Percentiles rank a stretch among this genome's conserved stretches.
phyloP scores from a whole-genome alignment of 2,888 invertebrate species.

The Carpatolechia fugitivella region DNA sequence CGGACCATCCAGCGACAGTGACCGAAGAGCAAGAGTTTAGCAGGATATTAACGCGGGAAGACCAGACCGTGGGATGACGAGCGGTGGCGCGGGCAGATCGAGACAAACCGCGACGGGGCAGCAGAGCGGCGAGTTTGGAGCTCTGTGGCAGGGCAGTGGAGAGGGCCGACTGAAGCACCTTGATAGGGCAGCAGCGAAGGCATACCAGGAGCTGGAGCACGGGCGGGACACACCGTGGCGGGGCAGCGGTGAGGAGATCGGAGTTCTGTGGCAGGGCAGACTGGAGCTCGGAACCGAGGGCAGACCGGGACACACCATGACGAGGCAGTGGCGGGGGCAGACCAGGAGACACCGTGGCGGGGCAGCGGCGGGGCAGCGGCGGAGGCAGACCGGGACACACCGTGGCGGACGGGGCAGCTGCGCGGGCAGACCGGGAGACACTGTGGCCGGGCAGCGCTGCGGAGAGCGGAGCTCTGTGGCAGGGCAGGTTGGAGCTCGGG shows the following conservation, averaged over 20 bases:
- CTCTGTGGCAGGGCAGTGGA: too few species aligned
- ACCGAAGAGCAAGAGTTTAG: too few species aligned
- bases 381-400: background rate
- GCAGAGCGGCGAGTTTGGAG: too few species aligned
- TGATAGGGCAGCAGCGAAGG: background rate
- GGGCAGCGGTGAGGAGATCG: too few species aligned
- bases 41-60: too few species aligned
- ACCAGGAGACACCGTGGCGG: background rate
- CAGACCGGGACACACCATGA: slow-evolving; percentile 2
- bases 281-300: background rate
- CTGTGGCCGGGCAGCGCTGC: background rate
- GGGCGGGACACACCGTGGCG: slow-evolving; percentile 14
- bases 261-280: too few species aligned
- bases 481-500: too few species aligned
- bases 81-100: too few species aligned
- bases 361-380: background rate
- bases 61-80: too few species aligned
- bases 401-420: background rate
- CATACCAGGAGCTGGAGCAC: background rate
- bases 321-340: slow-evolving; percentile 12
- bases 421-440: background rate
- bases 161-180: too few species aligned
- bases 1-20: too few species aligned
- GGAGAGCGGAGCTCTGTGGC: slow-evolving; percentile 2
- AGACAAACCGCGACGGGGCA: too few species aligned